Evolutionary conservation across 1,140 invertebrate species (phyloP).

Genomic region (Micrasema longulum): DNA sequence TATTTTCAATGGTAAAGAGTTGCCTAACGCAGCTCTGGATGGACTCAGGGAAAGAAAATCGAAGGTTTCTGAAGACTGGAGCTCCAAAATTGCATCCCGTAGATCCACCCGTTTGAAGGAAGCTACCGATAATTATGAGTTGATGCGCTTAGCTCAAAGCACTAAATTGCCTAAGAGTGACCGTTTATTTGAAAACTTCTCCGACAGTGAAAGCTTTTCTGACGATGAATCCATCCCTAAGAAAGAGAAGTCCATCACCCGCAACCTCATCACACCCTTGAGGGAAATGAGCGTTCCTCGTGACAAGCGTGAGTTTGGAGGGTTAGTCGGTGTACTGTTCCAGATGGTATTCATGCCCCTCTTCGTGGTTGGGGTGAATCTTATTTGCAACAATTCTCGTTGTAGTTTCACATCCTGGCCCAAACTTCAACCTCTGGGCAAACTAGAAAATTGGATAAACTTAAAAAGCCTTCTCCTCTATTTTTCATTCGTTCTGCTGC

Average conservation of each 20-base stretch:
- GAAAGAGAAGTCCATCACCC: constrained; percentile 34
- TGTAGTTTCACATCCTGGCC: constrained; percentile 44
- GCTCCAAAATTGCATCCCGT: constrained; percentile 10
- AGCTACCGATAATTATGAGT: constrained; percentile 30
- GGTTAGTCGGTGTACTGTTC: not conserved
- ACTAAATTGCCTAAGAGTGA: constrained; percentile 45
- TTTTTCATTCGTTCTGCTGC: constrained; percentile 27
- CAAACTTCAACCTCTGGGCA: constrained; percentile 31
- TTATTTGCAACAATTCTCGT: constrained; percentile 36
- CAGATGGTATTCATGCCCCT: constrained; percentile 32
- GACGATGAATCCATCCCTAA: constrained; percentile 43
- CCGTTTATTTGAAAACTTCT: constrained; percentile 40
- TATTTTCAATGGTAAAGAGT: constrained; percentile 21
- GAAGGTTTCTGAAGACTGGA: constrained; percentile 4
- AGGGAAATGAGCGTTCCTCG: constrained; percentile 13
- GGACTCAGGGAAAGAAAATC: constrained; percentile 30
- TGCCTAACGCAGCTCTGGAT: not conserved
- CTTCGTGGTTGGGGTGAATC: constrained; percentile 39
- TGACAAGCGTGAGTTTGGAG: constrained; percentile 11
- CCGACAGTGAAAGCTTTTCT: constrained; percentile 42
- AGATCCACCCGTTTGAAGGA: constrained; percentile 33
- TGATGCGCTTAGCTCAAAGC: constrained; percentile 39
- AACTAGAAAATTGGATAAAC: constrained; percentile 41
- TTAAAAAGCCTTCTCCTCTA: constrained; percentile 15
- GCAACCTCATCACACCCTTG: constrained; percentile 44